Evolutionary conservation across 1,140 invertebrate species (phyloP).

Genomic region (Ridgeia piscesae): DNA sequence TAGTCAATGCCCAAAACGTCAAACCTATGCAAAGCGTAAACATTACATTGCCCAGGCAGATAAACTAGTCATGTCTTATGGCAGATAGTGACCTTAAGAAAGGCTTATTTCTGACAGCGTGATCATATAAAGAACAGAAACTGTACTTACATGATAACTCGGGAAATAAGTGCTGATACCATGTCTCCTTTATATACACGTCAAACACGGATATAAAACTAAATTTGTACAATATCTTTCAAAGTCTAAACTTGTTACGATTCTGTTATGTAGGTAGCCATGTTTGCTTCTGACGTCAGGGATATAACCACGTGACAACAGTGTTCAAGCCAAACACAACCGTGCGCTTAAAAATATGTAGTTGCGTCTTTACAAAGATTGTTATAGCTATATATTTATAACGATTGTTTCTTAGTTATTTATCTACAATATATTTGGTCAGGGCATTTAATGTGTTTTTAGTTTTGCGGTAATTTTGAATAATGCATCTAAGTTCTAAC

Average conservation of each 20-base stretch:
- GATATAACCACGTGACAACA: not conserved
- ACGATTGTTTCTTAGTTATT: not conserved
- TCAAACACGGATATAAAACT: conserved; percentile 6
- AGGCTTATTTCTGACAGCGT: not conserved
- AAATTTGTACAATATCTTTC: not conserved
- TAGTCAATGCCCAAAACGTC: not conserved
- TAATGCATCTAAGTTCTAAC: not conserved
- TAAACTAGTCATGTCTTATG: not conserved
- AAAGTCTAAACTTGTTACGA: not conserved
- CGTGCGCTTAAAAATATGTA: not conserved
- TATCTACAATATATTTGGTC: not conserved
- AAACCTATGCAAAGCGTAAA: not conserved
- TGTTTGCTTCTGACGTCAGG: not conserved
- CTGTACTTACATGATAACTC: conserved; percentile 73
- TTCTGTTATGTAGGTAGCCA: not conserved
- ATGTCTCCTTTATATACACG: conserved; percentile 52
- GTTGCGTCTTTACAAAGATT: not conserved
- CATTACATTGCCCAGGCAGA: not conserved
- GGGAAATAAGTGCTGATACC: conserved; percentile 74
- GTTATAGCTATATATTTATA: not conserved
- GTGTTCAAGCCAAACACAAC: not conserved
- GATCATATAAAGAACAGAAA: conserved; percentile 4
- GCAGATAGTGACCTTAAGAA: conserved; percentile 2
- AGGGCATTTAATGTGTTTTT: not conserved
- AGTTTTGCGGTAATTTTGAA: not conserved